phyloP scores from a whole-genome alignment of 2,888 invertebrate genomes.

The Philaethria dido region DNA sequence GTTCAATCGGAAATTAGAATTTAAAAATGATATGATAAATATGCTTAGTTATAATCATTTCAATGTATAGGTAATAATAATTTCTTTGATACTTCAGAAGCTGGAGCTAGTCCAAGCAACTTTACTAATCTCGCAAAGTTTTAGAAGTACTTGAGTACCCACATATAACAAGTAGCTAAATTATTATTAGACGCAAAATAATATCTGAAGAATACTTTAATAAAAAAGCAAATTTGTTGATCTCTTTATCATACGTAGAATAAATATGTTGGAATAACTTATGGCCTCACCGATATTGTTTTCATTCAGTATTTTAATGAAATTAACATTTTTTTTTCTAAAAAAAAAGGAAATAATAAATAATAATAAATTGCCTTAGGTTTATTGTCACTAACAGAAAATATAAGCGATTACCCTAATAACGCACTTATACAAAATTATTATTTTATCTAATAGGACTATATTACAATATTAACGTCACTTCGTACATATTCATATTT shows the following conservation, averaged over 20 bases:
- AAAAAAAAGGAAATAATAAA: too few relatives aligned
- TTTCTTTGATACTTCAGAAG: constrained; percentile 1
- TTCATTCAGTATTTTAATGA: not conserved
- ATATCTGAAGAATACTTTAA: not conserved
- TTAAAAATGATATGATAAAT: not conserved
- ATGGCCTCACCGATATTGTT: not conserved
- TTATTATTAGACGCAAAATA: not conserved
- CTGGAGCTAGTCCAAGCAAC: constrained; percentile 18
- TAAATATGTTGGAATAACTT: not conserved
- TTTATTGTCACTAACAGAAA: not conserved
- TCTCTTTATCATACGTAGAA: not conserved
- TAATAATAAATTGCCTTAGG: too few relatives aligned
- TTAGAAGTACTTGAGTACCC: not conserved
- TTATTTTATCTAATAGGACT: not conserved
- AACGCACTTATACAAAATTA: not conserved
- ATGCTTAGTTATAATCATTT: not conserved
- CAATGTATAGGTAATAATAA: constrained; percentile 5
- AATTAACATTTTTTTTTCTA: too few relatives aligned
- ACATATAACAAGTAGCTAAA: not conserved
- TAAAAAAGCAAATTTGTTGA: too few relatives aligned
- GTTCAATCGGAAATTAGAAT: too few relatives aligned
- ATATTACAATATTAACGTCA: constrained; percentile 22
- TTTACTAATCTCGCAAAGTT: constrained; percentile 12
- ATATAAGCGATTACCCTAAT: not conserved
- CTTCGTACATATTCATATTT: too few relatives aligned